Base-by-base conservation (phyloP, 2,888 invertebrate species). In the Sussaba pulchella region DNA sequence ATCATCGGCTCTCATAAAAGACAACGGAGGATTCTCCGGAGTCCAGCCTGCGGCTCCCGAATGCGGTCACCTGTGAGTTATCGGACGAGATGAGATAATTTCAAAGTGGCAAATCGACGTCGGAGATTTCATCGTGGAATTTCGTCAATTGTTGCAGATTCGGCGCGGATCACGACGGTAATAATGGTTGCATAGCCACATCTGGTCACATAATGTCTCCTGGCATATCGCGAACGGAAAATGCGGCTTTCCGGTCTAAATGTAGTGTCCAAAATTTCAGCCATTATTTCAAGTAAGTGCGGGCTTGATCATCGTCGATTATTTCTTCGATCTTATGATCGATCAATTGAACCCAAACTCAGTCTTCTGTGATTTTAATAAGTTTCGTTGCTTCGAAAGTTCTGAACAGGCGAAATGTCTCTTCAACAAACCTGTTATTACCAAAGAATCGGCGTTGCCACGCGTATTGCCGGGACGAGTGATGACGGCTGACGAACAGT, bases 1-100 rank as follows among this genome's bases (percentile, higher is more conserved):
- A n/a, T 36, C 52, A 10, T 10, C 43, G 1, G 39, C 8, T 2
- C 8, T 64, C 4, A 4, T 81, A 9, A 17, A 14, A 1, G 81
- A 81, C 36, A 6, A 1, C 0, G 78, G 43, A 24, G 73, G 21
- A 26, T 81, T 43, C 26, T 59, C 71, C 8, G 81, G 70, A 19
- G 45, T 77, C 17, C 21, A 47, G 12, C 61, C 64, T 9, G 70
- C 81, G 10, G 54, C 66, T 14, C 81, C 77, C 24, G 81, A 81
- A 70, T 39, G 77, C 1, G 81, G 64, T n/a, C 81, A 81, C 19
- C 41, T 63, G 81, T 81, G 47, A 31, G 70, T 78, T 6, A 12
- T 21, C 2, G 8, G 12, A 52, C n/a, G n/a, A n/a, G n/a, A n/a
- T n/a, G 1, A 52, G 19, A n/a, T 6, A n/a, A 50, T n/a, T n/a